Base-by-base conservation (phyloP, 2,888 invertebrate genomes). In the Drosophila algonquin region DNA sequence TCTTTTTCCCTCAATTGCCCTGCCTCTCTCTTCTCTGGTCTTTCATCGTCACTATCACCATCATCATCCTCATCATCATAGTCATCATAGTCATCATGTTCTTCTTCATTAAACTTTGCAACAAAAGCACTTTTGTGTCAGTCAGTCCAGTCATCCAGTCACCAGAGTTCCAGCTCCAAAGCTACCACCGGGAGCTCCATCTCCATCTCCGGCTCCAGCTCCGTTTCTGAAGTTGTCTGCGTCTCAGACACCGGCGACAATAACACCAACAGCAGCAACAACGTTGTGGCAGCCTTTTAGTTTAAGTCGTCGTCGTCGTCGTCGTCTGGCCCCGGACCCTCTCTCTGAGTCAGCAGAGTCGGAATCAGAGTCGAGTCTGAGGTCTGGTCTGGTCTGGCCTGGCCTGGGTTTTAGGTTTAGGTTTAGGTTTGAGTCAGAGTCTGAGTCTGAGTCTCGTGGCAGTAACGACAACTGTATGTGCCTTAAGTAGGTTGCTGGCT, bases 51-150 rank as follows among this genome's bases (percentile, higher is more conserved):
- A 18, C 47, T 45, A 18, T 47, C 30, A 54, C 10, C 57, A 32
- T 44, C 47, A 24, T 54, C 69, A 18, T 27, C 50, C n/a, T 46
- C 30, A 50, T 45, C 57, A 16, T 35, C 47, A 27, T n/a, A n/a
- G n/a, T 54, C 69, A 14, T 35, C 50, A 18, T 47, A 21, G 45
- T 6, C 61, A 21, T 53, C 59, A 53, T 57, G 63, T 67, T 59
- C 65, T 75, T 77, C 74, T 79, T 79, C 73, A 84, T 87, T 85
- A 83, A 83, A 79, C 68, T 79, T 77, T 78, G 85, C 87, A 87
- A 89, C 84, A 85, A 85, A 89, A 85, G 89, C 85, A 89, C 89
- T 85, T 89, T 85, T 85, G 84, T 85, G 87, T 84, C 89, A 89
- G 85, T 79, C 89, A 83, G 87, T 75, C 74, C 79, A 67, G 72